Evolutionary conservation across 2,113 vertebrate species (phyloP).

Genomic region (Drymodes brunneopygia): DNA sequence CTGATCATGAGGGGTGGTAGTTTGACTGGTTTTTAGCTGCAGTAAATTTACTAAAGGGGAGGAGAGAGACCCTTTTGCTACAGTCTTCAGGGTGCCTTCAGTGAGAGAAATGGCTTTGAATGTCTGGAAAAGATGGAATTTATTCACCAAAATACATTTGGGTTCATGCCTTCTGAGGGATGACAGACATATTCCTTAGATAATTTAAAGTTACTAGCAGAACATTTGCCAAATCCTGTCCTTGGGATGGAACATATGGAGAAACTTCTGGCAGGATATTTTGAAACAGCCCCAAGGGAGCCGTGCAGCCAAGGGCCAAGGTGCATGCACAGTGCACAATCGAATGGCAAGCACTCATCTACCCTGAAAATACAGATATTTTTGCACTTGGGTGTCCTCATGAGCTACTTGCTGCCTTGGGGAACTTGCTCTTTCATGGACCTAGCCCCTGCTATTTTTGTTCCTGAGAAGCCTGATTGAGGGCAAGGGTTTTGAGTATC

Average conservation of each 20-base stretch:
- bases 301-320: fast-evolving
- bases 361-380: not conserved
- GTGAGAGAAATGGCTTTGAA: not conserved
- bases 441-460: not conserved
- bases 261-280: not conserved
- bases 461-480: not conserved
- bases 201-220: not conserved
- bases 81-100: not conserved
- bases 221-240: not conserved
- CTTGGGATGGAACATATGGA: not conserved
- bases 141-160: not conserved
- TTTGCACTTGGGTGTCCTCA: not conserved
- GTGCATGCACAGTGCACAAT: not conserved
- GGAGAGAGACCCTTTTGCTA: not conserved
- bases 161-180: not conserved
- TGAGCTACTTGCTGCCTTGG: not conserved
- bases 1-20: not conserved
- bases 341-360: not conserved
- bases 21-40: not conserved
- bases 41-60: not conserved
- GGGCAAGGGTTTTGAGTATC: not conserved
- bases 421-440: not conserved
- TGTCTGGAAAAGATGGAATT: not conserved
- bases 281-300: not conserved
- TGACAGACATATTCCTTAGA: not conserved